Evolutionary conservation across 2,888 invertebrate species (phyloP).

Genomic region (Ischnura elegans): DNA sequence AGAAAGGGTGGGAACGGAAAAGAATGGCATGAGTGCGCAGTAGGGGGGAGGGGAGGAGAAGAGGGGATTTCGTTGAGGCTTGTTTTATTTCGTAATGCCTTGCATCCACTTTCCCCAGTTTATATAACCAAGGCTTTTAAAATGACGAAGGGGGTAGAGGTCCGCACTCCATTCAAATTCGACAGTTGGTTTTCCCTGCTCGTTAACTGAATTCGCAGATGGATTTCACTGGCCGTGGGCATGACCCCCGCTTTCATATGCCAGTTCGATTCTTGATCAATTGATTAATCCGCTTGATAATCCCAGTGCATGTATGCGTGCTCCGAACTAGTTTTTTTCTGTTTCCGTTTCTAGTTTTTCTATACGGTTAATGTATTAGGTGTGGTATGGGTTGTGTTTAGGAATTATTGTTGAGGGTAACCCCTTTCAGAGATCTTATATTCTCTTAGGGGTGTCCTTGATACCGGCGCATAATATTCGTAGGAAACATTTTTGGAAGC

Average conservation of each 20-base stretch:
- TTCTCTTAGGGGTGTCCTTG: too few relatives aligned
- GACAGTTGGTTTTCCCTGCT: slow-evolving; percentile 47
- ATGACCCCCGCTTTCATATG: not conserved
- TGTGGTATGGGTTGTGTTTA: too few relatives aligned
- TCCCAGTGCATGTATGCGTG: not conserved
- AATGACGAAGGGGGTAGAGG: not conserved
- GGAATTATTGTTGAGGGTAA: too few relatives aligned
- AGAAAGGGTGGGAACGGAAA: not conserved
- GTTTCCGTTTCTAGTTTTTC: too few relatives aligned
- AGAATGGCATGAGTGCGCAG: not conserved
- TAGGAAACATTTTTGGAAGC: too few relatives aligned
- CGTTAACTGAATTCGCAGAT: not conserved
- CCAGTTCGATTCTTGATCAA: not conserved
- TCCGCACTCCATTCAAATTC: slow-evolving; percentile 37
- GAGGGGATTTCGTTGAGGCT: slow-evolving; percentile 2
- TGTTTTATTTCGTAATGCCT: slow-evolving; percentile 65
- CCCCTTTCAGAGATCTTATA: too few relatives aligned
- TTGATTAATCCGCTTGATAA: not conserved
- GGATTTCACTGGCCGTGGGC: not conserved
- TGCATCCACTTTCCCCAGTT: slow-evolving; percentile 49
- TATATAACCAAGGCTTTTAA: slow-evolving; percentile 42
- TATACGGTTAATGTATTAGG: too few relatives aligned
- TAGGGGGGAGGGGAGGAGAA: not conserved
- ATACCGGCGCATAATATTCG: too few relatives aligned
- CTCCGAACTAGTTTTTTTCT: not conserved